Base-by-base conservation (phyloP, 2,888 invertebrate genomes). In the Eutolmus rufibarbis region DNA sequence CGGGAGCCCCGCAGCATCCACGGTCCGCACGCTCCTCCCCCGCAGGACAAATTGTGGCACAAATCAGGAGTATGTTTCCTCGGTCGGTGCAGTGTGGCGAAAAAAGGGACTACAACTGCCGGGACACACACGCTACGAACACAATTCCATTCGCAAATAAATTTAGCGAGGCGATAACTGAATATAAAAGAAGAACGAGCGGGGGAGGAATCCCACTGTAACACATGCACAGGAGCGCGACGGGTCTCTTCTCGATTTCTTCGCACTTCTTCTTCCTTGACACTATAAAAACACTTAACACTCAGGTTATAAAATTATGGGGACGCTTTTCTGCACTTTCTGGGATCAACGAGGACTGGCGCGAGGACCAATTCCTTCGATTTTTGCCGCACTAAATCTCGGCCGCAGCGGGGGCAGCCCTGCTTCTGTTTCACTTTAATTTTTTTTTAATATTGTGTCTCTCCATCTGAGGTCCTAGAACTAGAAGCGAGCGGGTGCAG, bases 231-330 rank as follows among this genome's bases (percentile, higher is more conserved):
- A 81, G 51, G 28, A 81, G 51, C 23, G 46, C 81, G 51, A 12
- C 46, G 81, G 51, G 51, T 56, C 51, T 46, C 46, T 79, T 79
- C 57, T 31, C 28, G 23, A 66, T 84, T 84, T 66, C 40, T 23
- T 66, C 16, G 28, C 31, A 31, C 16, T n/a, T 81, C 66, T 40
- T 34, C 34, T 82, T 82, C 19, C 40, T 84, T 84, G 66, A 84
- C 84, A 66, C 84, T 46, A 84, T 66, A 66, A 84, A 84, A 84
- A 84, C 84, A 84, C 84, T 84, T 84, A 84, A 14, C 74, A 84
- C 84, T 84, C 31, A 66, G 79, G 79, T 46, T 79, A 79, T 46
- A 46, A 46, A 23, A 46, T 79, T 79, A 79, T 16, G 79, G 57
- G 66, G 14, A 40, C 74, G 37, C 28, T 37, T 28, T 40, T n/a